phyloP scores from a whole-genome alignment of 2,113 vertebrate species.

The Pipra filicauda region DNA sequence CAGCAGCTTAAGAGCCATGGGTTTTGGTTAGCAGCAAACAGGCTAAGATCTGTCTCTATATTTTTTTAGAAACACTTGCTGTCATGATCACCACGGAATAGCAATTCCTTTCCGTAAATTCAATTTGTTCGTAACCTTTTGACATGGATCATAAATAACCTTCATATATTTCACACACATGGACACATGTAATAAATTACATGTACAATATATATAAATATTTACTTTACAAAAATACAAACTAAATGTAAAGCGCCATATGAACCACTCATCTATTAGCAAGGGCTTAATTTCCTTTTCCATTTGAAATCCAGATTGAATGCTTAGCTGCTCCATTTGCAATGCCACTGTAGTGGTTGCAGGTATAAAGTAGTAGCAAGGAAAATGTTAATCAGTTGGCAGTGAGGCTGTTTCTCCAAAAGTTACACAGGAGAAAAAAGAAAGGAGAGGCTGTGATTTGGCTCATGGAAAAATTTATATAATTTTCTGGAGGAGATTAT shows the following conservation, averaged over 20 bases:
- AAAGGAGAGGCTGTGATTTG: neutral
- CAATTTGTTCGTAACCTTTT: conserved; percentile 2
- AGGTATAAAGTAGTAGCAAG: neutral
- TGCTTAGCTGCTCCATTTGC: neutral
- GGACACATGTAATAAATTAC: neutral
- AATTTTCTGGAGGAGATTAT: neutral
- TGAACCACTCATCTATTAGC: neutral
- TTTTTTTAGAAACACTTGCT: neutral
- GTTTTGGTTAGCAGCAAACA: neutral
- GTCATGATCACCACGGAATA: neutral
- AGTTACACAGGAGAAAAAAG: neutral
- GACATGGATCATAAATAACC: neutral
- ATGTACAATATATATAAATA: neutral
- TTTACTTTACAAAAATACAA: neutral
- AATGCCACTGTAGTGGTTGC: neutral
- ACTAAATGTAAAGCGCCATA: neutral
- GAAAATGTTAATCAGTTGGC: neutral
- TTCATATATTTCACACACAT: neutral
- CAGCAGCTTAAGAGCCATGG: neutral
- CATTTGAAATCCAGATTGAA: neutral
- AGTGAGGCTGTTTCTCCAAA: neutral
- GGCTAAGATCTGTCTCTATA: neutral
- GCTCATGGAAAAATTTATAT: neutral
- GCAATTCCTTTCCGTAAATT: neutral
- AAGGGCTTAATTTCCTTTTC: neutral